Percentiles rank a stretch among this genome's conserved stretches.
These are phyloP conservation scores for Agrilus biguttatus DNA, from an alignment of 2,888 invertebrate genomes.

Conservation along the genomic window DNA sequence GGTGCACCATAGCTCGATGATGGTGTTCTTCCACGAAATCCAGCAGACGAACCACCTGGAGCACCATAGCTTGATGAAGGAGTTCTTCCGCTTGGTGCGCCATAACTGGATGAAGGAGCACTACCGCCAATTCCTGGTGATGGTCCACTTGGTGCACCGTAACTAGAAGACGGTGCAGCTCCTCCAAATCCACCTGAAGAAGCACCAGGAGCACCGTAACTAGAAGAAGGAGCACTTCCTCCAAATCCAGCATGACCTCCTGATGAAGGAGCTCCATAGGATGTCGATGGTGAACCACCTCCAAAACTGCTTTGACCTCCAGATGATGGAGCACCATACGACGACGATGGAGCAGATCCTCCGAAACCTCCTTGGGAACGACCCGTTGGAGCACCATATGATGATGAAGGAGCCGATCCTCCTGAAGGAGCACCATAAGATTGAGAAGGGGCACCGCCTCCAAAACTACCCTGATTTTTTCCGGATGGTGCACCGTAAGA, in stretches of 20 bases:
- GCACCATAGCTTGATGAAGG: not conserved
- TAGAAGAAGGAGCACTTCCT: no score
- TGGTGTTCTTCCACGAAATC: not conserved
- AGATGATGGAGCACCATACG: conserved; percentile 11
- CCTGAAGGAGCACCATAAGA: conserved; percentile 15
- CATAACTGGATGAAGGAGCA: not conserved
- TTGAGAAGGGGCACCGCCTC: conserved; percentile 16
- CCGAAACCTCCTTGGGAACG: conserved; percentile 10
- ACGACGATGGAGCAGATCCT: conserved; percentile 8
- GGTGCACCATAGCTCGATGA: not conserved
- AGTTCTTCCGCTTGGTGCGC: not conserved
- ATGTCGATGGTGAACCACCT: no score
- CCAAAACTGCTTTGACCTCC: conserved; percentile 9
- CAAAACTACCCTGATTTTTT: conserved; percentile 6
- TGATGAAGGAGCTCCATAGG: no score
- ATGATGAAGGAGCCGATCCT: conserved; percentile 5
- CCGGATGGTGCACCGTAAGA: conserved; percentile 11
- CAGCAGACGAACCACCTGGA: not conserved
- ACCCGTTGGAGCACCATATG: conserved; percentile 19
- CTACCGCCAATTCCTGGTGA: conserved; percentile 11
- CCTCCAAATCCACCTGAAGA: no score
- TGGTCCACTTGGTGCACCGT: conserved; percentile 16
- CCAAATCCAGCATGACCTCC: no score
- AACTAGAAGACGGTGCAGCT: conserved; percentile 14
- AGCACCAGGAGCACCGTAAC: no score